Conservation (phyloP, 1,140 invertebrate species). For the Pogonognathellus flavescens region DNA sequence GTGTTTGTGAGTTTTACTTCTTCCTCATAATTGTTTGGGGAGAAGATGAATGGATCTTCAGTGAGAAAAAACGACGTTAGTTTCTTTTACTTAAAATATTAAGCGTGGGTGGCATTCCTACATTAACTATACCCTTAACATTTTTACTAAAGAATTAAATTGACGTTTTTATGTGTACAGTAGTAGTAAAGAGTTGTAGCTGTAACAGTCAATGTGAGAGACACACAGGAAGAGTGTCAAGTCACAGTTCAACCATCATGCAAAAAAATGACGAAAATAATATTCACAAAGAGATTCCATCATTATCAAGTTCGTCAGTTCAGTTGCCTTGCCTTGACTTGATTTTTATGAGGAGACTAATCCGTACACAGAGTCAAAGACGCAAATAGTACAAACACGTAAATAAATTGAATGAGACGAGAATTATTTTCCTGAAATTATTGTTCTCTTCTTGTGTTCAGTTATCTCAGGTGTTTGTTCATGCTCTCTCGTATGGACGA, state of each 20-base stretch:
- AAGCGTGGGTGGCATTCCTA: constrained; percentile 21
- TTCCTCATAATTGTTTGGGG: too few relatives aligned
- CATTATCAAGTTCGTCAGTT: constrained; percentile 2
- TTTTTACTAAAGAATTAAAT: too few relatives aligned
- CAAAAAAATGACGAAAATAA: constrained; percentile 25
- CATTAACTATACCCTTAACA: too few relatives aligned
- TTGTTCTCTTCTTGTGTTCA: not conserved
- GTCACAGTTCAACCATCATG: constrained; percentile 46
- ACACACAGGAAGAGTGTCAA: constrained; percentile 41
- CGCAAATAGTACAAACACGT: too few relatives aligned
- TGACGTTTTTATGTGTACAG: too few relatives aligned
- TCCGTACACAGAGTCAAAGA: constrained; percentile 16
- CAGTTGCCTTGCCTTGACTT: constrained; percentile 40
- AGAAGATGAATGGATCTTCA: not conserved
- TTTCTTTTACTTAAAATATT: not conserved
- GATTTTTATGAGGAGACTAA: constrained; percentile 28
- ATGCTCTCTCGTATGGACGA: constrained; percentile 61
- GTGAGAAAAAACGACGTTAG: constrained; percentile 13
- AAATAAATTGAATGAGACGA: constrained; percentile 21
- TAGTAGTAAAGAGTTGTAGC: too few relatives aligned
- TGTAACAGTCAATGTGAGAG: not conserved
- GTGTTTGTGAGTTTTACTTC: too few relatives aligned
- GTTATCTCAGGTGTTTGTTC: constrained; percentile 56
- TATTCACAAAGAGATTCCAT: constrained; percentile 42
- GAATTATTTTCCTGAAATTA: constrained; percentile 13